Conservation (phyloP, 1,140 invertebrate genomes). For the Argopecten irradians region DNA sequence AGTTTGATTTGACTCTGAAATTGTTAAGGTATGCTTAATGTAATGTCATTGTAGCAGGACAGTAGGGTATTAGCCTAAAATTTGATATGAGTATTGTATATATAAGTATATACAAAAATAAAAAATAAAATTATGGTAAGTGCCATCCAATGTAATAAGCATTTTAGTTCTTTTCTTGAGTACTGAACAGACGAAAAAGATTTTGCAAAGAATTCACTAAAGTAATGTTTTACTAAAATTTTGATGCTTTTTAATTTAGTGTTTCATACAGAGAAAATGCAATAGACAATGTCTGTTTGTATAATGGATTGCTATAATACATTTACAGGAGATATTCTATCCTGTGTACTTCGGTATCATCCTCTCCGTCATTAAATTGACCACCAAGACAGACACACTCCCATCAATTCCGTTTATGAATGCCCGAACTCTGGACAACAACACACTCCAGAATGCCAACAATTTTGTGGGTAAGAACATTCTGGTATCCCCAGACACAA, state of each 20-base stretch:
- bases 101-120: too few relatives aligned
- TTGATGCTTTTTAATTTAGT: neutral
- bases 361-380: conserved; percentile 56
- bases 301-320: neutral
- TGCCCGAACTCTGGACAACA: conserved; percentile 36
- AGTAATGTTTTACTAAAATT: neutral
- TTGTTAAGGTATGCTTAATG: neutral
- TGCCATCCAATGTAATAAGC: neutral
- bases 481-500: conserved; percentile 50
- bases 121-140: neutral
- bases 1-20: neutral
- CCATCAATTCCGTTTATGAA: conserved; percentile 52
- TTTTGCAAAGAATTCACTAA: neutral
- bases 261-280: neutral
- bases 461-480: conserved; percentile 21
- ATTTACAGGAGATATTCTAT: conserved; percentile 63
- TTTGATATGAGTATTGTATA: neutral
- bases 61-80: neutral
- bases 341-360: conserved; percentile 65
- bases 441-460: neutral
- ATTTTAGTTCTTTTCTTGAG: neutral
- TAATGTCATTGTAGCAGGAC: neutral
- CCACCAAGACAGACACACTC: conserved; percentile 45
- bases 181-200: neutral
- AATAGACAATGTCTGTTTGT: neutral